Base-by-base conservation (phyloP, 30 jellyfish, hydroid and myxozoan species). In the Turritopsis rubra region DNA sequence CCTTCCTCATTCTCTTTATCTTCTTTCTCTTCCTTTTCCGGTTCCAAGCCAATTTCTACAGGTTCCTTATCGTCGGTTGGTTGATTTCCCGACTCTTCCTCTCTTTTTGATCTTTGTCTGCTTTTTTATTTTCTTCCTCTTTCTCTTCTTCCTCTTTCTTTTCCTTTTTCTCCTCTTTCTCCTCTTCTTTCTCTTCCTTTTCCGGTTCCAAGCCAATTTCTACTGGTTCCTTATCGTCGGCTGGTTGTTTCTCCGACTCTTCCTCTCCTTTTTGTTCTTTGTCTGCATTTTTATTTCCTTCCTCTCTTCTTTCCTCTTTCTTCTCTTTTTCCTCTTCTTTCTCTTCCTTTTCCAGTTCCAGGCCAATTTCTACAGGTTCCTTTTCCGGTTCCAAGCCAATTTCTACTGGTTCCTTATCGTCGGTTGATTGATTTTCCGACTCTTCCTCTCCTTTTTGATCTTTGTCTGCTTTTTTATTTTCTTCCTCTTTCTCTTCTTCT, bases 101-200 rank as follows among this genome's bases (percentile, higher is more conserved):
- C n/a, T 54, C n/a, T n/a, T n/a, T 54, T n/a, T 54, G 18, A 18
- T 54, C n/a, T 54, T 54, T 18, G 18, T 16, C n/a, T n/a, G 18
- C 18, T 66, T 26, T 17, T 17, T 66, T 26, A 21, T 7, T 7
- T 66, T 7, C 76, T 68, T 75, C 83, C 9, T 26, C 68, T 28
- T 0, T 75, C 17, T 31, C 68, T 13, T 75, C 22, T 17, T 17
- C 68, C 27, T 31, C 83, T 75, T 75, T 21, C 13, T n/a, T 52
- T 22, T 16, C 70, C 25, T 22, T 31, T 75, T 75, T 71, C 0
- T 29, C 60, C 22, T 1, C 83, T 0, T 26, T 71, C 25, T 75
- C 83, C 22, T 75, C 60, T 75, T 17, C 83, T 29, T 75, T 31
- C 41, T 75, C 83, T 7, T 68, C 31, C n/a, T 26, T 31, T 26